Base-by-base conservation (phyloP, 2,797 vertebrate species). In the Pygocentrus nattereri region DNA sequence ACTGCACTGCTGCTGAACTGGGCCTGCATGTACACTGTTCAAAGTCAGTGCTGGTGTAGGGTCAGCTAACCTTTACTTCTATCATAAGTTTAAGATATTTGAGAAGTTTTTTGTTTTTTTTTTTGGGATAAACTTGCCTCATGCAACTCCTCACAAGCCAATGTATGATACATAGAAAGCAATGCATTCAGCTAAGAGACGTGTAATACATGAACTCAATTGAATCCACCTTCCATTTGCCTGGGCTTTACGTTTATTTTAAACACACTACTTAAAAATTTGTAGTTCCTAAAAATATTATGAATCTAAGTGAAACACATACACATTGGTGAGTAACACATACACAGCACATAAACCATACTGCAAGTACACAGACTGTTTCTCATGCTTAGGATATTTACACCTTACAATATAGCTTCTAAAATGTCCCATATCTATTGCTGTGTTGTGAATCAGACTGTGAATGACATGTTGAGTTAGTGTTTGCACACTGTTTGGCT, bases 381-480 rank as follows among this genome's bases (percentile, higher is more conserved):
- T 70, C 21, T 58, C 71, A 74, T 58, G 71, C 52, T 15, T 16
- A 19, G 69, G 18, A 31, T 72, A 21, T 21, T 3, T 71, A 50
- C 10, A 31, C 10, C 30, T 30, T 65, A 15, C 41, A 73, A 19
- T 31, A 31, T 18, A 23, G 30, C 49, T 59, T 34, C 73, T 34
- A 5, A 38, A 69, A 41, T 69, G n/a, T 49, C 15, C 52, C 77
- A 73, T 34, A 7, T 3, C 5, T 23, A 44, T 30, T 25, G 5
- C 61, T 13, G 67, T 65, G 25, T 50, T 65, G 34, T n/a, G 25
- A 23, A 44, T 4, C n/a, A 54, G 54, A 61, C 10, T 58, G 47
- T 64, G 52, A 75, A 72, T 79, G 76, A 59, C 18, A 15, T 50
- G 58, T 74, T 44, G 25, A 18, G 88, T 93, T 91, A 91, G 85